Evolutionary conservation across 2,888 invertebrate genomes (phyloP), one percentile per base, ranked within the genome.

Genomic region (Thecocarcelia acutangulata): DNA sequence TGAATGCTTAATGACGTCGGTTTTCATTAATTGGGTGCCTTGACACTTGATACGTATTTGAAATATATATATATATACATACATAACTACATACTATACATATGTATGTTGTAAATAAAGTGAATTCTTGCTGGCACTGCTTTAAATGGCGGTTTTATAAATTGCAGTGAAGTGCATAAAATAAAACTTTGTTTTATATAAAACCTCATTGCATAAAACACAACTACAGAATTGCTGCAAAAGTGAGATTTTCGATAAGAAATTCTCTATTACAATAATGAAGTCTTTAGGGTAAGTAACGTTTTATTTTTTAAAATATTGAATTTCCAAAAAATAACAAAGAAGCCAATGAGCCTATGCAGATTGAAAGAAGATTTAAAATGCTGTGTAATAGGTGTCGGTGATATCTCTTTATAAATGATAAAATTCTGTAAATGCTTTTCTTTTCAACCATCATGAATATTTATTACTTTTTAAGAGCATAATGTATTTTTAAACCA

Each of bases 281-380:
- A 48, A 12, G 56, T 17, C 48, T 58, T 17, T 24, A 24, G 59
- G 59, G 70, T 72, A 28, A 72, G 70, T 72, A 5, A 24, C 12
- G 24, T 9, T 46, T 42, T 42, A n/a, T 21, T 33, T 21, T 33
- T 33, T 33, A 33, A 33, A 33, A 21, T 44, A 42, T 42, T 6
- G 8, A 13, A 11, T 15, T 33, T 28, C 28, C 19, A 9, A 13
- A 3, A 8, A n/a, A 12, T 3, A 48, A 19, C 2, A 54, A 58
- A 17, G 17, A 11, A 40, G 0, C 19, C 12, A 15, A 54, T n/a
- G 11, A 9, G n/a, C 9, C 3, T 19, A 6, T 24, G 54, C n/a
- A n/a, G 4, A n/a, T 48, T 24, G 1, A 6, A 24, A 9, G 2
- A 19, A 50, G 21, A 17, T 11, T 48, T 21, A 12, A 48, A 48